Conservation (phyloP, 2,113 vertebrate genomes). For the Larimichthys crocea region DNA sequence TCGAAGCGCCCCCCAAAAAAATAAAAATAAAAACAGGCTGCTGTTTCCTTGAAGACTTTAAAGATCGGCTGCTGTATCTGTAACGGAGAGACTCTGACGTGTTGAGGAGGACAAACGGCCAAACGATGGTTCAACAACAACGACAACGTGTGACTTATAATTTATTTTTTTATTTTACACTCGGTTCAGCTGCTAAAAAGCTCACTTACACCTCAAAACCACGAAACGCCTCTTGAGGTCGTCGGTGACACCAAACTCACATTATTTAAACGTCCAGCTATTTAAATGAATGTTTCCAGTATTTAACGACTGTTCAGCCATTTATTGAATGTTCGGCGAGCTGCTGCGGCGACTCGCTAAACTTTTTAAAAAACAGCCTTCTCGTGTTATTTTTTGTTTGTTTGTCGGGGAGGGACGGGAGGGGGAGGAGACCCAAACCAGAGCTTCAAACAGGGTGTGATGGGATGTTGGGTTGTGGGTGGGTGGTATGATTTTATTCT, state of each 20-base stretch:
- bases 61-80: constrained; percentile 65
- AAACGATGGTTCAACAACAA: constrained; percentile 31
- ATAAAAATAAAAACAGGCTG: constrained; percentile 19
- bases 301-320: constrained; percentile 80
- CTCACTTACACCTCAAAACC: constrained; percentile 74
- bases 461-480: neutral
- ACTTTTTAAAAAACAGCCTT: constrained; percentile 71
- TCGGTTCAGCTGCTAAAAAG: constrained; percentile 79
- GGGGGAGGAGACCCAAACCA: constrained; percentile 10
- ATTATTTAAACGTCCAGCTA: constrained; percentile 64
- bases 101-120: constrained; percentile 35
- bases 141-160: constrained; percentile 42
- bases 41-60: constrained; percentile 22
- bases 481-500: constrained; percentile 59
- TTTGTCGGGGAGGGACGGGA: constrained; percentile 6
- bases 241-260: constrained; percentile 64
- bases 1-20: neutral
- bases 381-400: constrained; percentile 50
- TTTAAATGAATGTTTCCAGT: constrained; percentile 77
- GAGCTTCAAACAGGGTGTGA: constrained; percentile 53
- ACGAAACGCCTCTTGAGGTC: constrained; percentile 69
- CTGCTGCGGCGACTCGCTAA: constrained; percentile 12
- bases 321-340: constrained; percentile 78
- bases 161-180: constrained; percentile 50
- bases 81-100: constrained; percentile 7